Base-by-base conservation (phyloP, 2,113 vertebrate genomes). In the Tricholaema leucomelas region DNA sequence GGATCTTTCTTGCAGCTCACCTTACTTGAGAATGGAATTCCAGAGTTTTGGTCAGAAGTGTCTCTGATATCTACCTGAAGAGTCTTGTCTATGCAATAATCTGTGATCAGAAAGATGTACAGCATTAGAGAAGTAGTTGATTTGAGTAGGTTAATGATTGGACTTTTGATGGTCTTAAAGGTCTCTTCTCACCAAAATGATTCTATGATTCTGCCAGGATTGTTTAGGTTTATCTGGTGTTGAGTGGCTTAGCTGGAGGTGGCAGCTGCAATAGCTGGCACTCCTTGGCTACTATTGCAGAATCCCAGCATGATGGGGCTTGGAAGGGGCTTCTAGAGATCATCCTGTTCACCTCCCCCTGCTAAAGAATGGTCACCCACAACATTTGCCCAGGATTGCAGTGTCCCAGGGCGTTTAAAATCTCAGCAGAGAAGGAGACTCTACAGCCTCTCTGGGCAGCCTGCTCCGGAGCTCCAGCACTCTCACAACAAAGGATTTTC, bases 61-160 rank as follows among this genome's bases (percentile, higher is more conserved):
- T 12, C 46, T 52, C 30, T 9, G 11, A 5, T 3, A 3, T 2
- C 48, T 52, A 4, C 61, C 28, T 16, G 35, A 28, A 40, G 77
- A 72, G 31, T 36, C 52, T 1, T 5, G 48, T 3, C 9, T 11
- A 0, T 12, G 31, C 23, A 17, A 6, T 3, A 2, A 2, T 35
- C 24, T 42, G 1, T 1, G 10, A 3, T 44, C 27, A 42, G 63
- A 67, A 21, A 19, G 7, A 5, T 0, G 23, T 2, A 1, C 6
- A 2, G 33, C 7, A 24, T 4, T 23, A 9, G 81, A 42, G 66
- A 27, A 35, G 40, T 33, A 6, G 35, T 38, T 16, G 10, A 60
- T 15, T 38, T 64, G 27, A 65, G 38, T 15, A 31, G 38, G 38
- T 42, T 42, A 14, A 8, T 65, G 63, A 12, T 42, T 65, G 38